Evolutionary conservation across 2,113 vertebrate genomes (phyloP), one percentile per base, ranked within the genome.

Genomic region (Origma solitaria): DNA sequence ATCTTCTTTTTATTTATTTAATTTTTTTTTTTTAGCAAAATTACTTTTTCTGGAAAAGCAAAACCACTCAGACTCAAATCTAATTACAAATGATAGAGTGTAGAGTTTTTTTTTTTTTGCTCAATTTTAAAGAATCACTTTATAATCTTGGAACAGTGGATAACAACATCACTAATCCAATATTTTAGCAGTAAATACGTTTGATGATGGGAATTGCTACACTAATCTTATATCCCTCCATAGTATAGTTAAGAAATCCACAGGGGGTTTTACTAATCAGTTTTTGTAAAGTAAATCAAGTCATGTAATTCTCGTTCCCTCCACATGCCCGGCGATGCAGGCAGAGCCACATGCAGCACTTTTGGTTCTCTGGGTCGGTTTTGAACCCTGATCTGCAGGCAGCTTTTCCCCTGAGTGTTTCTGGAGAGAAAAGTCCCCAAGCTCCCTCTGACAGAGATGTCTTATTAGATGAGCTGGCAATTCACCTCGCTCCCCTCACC

Each of bases 131-230:
- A 96, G 94, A 97, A 97, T 97, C 96, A 93, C 82, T 93, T 95
- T 96, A 86, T 97, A 97, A 97, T 97, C 92, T 97, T 86, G 62
- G 90, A 96, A 97, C 93, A 97, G 76, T 96, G 88, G 76, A 97
- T 98, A 97, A 97, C 86, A 97, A 96, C 96, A 97, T 97, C 90
- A 86, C 94, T 96, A 95, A 97, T 96, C 97, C 83, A 94, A 96
- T 97, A 97, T 97, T 97, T 97, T 97, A 96, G 96, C 89, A 94
- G 92, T 89, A 97, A 97, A 97, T 97, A 98, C 81, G 44, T 97
- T 96, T 97, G 95, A 96, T 95, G 91, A 96, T 96, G 94, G 95
- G 87, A 97, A 97, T 97, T 97, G 93, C 92, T 97, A 37, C 86
- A 85, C 82, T 98, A 96, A 97, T 96, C 95, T 97, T 94, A 85